phyloP scores from a whole-genome alignment of 2,113 vertebrate genomes.

The Entosphenus tridentatus region DNA sequence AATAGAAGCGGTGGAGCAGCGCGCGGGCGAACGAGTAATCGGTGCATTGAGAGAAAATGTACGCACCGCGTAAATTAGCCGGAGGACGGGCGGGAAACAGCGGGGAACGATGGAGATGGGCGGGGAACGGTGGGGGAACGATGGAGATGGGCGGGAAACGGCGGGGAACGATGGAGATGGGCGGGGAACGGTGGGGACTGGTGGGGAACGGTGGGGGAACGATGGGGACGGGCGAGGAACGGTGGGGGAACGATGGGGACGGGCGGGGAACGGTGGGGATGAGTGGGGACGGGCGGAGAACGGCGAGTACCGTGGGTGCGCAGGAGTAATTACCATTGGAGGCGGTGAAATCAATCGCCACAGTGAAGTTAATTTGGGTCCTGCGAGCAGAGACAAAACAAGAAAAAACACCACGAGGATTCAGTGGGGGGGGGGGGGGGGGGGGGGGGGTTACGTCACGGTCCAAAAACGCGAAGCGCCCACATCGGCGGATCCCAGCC shows the following conservation, averaged over 20 bases:
- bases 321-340: conserved; percentile 54
- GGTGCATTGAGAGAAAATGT: no score
- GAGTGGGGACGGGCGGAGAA: conserved; percentile 1
- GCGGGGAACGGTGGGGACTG: neutral
- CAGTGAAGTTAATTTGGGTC: conserved; percentile 92
- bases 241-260: neutral
- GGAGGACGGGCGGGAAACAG: no score
- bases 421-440: no score
- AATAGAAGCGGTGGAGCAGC: no score
- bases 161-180: no score
- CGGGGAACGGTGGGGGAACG: neutral
- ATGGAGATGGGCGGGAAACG: neutral
- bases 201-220: neutral
- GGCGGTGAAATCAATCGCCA: conserved; percentile 91
- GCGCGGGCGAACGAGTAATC: no score
- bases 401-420: neutral
- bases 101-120: neutral
- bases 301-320: neutral
- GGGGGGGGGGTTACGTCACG: no score
- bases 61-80: no score
- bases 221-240: neutral
- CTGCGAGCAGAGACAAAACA: conserved; percentile 20
- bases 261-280: neutral
- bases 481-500: no score
- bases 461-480: no score